Evolutionary conservation across 2,113 vertebrate genomes (phyloP).

Genomic region (Cebus imitator): DNA sequence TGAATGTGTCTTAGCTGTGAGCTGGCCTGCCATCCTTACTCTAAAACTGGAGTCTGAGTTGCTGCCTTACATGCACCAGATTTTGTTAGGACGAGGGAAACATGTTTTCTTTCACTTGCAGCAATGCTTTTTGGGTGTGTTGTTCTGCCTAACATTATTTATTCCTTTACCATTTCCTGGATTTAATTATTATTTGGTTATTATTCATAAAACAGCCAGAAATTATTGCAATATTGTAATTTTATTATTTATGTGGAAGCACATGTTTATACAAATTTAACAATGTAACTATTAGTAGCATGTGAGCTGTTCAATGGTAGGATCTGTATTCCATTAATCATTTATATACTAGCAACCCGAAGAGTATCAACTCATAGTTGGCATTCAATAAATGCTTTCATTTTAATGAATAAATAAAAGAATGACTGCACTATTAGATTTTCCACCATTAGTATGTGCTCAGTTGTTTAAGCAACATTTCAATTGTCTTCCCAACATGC

Average conservation of each 20-base stretch:
- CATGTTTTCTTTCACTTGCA: not conserved
- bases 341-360: constrained; percentile 12
- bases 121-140: not conserved
- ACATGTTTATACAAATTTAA: not conserved
- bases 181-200: constrained; percentile 12
- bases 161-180: not conserved
- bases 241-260: not conserved
- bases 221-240: not conserved
- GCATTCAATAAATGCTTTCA: constrained; percentile 1
- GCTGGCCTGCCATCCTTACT: not conserved
- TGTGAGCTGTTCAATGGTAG: not conserved
- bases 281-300: not conserved
- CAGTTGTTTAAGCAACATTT: not conserved
- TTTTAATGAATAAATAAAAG: constrained; percentile 35
- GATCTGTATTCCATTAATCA: not conserved
- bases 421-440: not conserved
- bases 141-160: not conserved
- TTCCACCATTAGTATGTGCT: not conserved
- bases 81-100: not conserved
- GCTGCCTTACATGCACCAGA: not conserved
- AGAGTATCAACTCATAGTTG: not conserved
- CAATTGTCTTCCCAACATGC: not conserved
- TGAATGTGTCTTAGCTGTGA: not conserved
- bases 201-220: constrained; percentile 20
- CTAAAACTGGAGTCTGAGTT: not conserved